Base-by-base conservation (phyloP, 2,888 invertebrate species). In the Dicycla oo region DNA sequence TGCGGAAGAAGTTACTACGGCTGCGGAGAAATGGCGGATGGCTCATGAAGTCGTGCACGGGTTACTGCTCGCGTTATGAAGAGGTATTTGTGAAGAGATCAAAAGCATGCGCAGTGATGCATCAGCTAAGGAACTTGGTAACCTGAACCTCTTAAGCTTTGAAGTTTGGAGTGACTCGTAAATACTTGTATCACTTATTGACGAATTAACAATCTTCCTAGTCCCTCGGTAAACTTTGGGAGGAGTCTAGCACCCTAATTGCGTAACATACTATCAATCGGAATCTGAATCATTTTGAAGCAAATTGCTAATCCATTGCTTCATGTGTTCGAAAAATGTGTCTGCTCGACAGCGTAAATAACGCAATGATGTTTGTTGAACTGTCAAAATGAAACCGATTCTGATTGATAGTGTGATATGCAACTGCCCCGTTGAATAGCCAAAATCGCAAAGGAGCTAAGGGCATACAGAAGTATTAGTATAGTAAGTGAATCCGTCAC, bases 1-100 rank as follows among this genome's bases (percentile, higher is more conserved):
- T 70, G 88, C 89, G 89, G 90, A 89, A 89, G 86, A 60, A 61
- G 75, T 53, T 30, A 80, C 74, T 54, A 71, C 45, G 71, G 47
- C 58, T 63, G 72, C 53, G 53, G 67, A 69, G 68, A 69, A 69
- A 78, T 72, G 70, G 70, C 69, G 77, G 73, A 77, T 72, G 72
- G 70, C 34, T 73, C 76, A 54, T 51, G 54, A 53, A 78, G 47
- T 61, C 57, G 34, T 63, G 68, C 60, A 62, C 81, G 83, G 86
- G 86, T 85, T 83, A 87, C 82, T 82, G 89, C 65, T 78, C 88
- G 83, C 81, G 75, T 87, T 83, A 87, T 81, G 77, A 78, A 79
- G 58, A 67, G 56, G 72, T 84, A 82, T 86, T 86, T 84, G 76
- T 73, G 77, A 81, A 71, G 69, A 51, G 57, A 65, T 68, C 49